phyloP scores from a whole-genome alignment of 1,140 invertebrate genomes.

The Heliconius melpomene region DNA sequence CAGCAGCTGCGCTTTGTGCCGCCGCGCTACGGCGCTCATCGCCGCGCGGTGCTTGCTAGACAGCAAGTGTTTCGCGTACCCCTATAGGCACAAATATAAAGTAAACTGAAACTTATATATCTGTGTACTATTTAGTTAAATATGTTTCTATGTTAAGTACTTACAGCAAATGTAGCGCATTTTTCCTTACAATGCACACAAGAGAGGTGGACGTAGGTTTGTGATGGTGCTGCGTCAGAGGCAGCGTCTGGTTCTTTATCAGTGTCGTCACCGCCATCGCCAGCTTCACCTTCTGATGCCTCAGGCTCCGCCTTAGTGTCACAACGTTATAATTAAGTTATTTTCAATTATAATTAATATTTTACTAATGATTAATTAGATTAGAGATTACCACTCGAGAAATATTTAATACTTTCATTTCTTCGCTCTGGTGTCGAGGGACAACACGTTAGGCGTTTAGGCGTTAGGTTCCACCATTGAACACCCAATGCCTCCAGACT shows the following conservation, averaged over 20 bases:
- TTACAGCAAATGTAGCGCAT: slow-evolving; percentile 86
- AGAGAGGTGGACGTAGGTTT: slow-evolving; percentile 85
- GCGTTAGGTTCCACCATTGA: no score
- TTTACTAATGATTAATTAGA: no score
- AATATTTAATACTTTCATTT: no score
- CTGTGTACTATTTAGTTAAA: slow-evolving; percentile 8
- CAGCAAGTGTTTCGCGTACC: slow-evolving; percentile 87
- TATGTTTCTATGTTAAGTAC: slow-evolving; percentile 20
- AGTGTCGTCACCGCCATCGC: slow-evolving; percentile 64
- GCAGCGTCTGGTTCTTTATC: slow-evolving; percentile 80
- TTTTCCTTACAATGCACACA: slow-evolving; percentile 89
- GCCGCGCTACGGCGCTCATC: slow-evolving; percentile 86
- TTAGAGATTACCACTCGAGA: no score
- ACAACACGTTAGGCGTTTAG: no score
- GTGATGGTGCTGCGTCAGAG: slow-evolving; percentile 72
- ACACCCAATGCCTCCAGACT: no score
- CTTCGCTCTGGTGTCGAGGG: no score
- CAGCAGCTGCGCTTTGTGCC: slow-evolving; percentile 86
- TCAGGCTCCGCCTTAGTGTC: slow-evolving; percentile 50
- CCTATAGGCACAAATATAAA: slow-evolving; percentile 57
- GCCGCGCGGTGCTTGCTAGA: slow-evolving; percentile 85
- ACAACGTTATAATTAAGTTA: neutral
- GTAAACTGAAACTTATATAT: no score
- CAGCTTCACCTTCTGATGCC: slow-evolving; percentile 57
- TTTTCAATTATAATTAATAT: neutral